Percentiles rank a stretch among this genome's conserved stretches.
phyloP scores from a whole-genome alignment of 2,113 vertebrate species.

The Dipodomys merriami region DNA sequence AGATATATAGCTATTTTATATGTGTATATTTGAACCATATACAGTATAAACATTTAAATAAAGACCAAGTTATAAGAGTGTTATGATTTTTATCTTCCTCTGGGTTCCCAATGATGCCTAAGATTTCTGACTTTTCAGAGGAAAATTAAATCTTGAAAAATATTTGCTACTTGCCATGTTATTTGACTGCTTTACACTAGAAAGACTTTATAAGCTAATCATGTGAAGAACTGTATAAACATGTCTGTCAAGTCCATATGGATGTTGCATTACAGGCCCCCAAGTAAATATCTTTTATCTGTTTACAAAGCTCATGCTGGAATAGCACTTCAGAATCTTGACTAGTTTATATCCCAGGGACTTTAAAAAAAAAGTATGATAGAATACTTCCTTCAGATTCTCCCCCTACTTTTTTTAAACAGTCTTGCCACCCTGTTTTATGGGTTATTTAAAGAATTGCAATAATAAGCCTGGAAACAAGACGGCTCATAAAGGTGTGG shows the following conservation, averaged over 20 bases:
- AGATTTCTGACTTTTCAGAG: conserved; percentile 64
- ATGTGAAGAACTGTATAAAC: conserved; percentile 73
- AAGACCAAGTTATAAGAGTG: conserved; percentile 42
- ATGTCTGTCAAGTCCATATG: conserved; percentile 57
- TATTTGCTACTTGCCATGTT: conserved; percentile 62
- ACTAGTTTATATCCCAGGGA: conserved; percentile 51
- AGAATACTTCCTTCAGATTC: conserved; percentile 59
- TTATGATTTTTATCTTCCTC: conserved; percentile 42
- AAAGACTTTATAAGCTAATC: conserved; percentile 74
- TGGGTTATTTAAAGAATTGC: conserved; percentile 53
- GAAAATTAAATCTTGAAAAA: conserved; percentile 67
- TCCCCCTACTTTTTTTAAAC: conserved; percentile 73
- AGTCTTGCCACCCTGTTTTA: conserved; percentile 58
- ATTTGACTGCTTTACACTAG: conserved; percentile 70
- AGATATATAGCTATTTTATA: conserved; percentile 6
- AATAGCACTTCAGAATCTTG: conserved; percentile 42
- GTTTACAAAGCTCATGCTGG: conserved; percentile 54
- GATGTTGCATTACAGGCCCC: conserved; percentile 46
- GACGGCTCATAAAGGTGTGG: conserved; percentile 12
- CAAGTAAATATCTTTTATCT: conserved; percentile 68
- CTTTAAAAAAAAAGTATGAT: conserved; percentile 51
- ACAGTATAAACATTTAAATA: not conserved
- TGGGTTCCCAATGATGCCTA: conserved; percentile 19
- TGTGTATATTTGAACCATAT: conserved; percentile 19
- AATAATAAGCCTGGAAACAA: conserved; percentile 25